Conservation (phyloP, 1,140 invertebrate species). For the Caenorhabditis elegans region WBcel235 BX284606.5:7167501-7168000, state of each 20-base stretch:
- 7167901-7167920: background rate
- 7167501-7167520: slow-evolving; percentile 20
- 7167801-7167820: background rate
- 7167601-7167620: background rate
- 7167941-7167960: too few relatives aligned
- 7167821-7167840: background rate
- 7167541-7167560: slow-evolving; percentile 24
- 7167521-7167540: slow-evolving; percentile 16
- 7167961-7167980: background rate
- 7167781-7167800: background rate
- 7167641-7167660: background rate
- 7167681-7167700: background rate
- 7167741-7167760: background rate
- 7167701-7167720: background rate
- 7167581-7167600: background rate
- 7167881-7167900: background rate
- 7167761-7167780: too few relatives aligned
- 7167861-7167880: background rate
- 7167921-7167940: background rate
- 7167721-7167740: background rate
- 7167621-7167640: background rate
- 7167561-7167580: slow-evolving; percentile 13
- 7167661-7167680: background rate
- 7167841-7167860: background rate
- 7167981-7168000: background rate